Evolutionary conservation across 2,113 vertebrate genomes (phyloP), one percentile per base, ranked within the genome.

Genomic region (Poicephalus meyeri): DNA sequence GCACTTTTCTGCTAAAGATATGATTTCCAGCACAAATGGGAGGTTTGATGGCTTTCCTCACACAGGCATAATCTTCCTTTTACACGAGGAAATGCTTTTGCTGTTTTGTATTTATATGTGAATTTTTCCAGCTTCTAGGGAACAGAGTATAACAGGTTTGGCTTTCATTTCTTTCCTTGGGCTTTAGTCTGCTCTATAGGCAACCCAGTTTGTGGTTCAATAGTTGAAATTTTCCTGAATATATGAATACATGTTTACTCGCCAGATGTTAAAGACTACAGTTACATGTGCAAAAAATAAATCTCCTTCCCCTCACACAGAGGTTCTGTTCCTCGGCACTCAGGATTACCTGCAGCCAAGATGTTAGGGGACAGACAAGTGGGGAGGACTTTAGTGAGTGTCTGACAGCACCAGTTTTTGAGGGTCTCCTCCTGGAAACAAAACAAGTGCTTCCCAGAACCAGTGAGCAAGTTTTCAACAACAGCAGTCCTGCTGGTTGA

Each of bases 311-410:
- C 21, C 13, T 65, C 0, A 0, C 28, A 33, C 13, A 50, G 5
- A 5, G 4, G 5, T 4, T 53, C 21, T 64, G 19, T 47, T 20
- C 20, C 11, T 73, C 49, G 65, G n/a, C 7, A 9, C 19, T n/a
- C 0, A 1, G 37, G 6, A 2, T 2, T 35, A 7, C 19, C 31
- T 63, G 11, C 13, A 68, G 35, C 9, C 31, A 63, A 79, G 55
- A 19, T 15, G 5, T 31, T 53, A 23, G 0, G 2, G 37, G 81
- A 11, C 5, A 31, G 10, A 6, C 0, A 0, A 37, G 4, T 17
- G 7, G 16, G 3, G 4, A 39, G 5, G 5, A 58, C 8, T 81
- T 49, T 9, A 52, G 4, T 16, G 11, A 60, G 7, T 21, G 10
- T 50, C 16, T 39, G 16, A 39, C 4, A 1, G 6, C n/a, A 76